Percentiles rank a stretch among this genome's conserved stretches.
These are phyloP conservation scores for Microtus richardsoni DNA, from an alignment of 2,113 vertebrate species.

Conservation along the genomic window DNA sequence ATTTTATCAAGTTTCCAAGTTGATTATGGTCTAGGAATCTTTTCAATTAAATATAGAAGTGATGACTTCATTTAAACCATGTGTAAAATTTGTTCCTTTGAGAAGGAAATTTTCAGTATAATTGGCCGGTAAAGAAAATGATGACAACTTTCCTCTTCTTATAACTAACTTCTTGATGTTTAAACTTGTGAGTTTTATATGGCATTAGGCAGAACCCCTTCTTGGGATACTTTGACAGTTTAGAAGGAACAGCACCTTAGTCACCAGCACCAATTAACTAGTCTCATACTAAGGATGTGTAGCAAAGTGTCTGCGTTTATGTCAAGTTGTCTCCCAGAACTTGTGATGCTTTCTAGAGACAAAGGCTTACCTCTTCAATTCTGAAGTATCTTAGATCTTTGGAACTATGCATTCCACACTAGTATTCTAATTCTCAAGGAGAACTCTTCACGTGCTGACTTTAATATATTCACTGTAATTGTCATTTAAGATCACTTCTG, in stretches of 20 bases:
- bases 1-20: background rate
- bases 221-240: background rate
- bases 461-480: background rate
- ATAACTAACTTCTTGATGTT: conserved; percentile 31
- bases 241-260: background rate
- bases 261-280: background rate
- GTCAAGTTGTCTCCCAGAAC: background rate
- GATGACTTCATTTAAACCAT: background rate
- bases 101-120: background rate
- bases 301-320: background rate
- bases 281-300: background rate
- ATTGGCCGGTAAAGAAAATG: background rate
- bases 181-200: conserved; percentile 37
- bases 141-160: background rate
- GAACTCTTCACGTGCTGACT: background rate
- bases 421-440: background rate
- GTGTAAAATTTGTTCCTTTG: background rate
- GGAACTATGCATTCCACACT: background rate
- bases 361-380: conserved; percentile 13
- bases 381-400: background rate
- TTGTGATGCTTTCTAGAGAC: background rate
- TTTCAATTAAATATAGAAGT: background rate
- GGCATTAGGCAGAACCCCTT: background rate
- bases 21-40: background rate
- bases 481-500: background rate